Evolutionary conservation across 2,113 vertebrate species (phyloP).

Genomic region (Phoxinus phoxinus): DNA sequence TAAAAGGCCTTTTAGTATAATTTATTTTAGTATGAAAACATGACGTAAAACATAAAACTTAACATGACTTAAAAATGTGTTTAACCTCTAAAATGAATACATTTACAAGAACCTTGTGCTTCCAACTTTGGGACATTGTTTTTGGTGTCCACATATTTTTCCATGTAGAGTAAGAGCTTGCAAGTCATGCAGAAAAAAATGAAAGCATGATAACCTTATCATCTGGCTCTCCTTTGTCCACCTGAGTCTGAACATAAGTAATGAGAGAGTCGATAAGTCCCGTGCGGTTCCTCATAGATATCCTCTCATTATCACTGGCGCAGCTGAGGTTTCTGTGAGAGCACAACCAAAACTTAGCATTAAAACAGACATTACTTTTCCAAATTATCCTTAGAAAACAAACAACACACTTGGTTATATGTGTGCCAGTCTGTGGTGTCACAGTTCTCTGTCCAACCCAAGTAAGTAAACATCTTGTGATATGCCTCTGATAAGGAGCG

Average conservation of each 20-base stretch:
- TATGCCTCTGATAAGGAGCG: neutral
- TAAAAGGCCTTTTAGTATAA: too few species aligned
- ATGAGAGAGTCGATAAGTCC: conserved; percentile 87
- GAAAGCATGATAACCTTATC: conserved; percentile 80
- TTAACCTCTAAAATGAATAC: too few species aligned
- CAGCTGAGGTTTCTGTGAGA: conserved; percentile 88
- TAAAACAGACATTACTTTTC: neutral
- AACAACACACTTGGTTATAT: neutral
- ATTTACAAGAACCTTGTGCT: neutral
- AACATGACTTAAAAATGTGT: too few species aligned
- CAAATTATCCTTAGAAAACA: neutral
- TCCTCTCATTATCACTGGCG: conserved; percentile 71
- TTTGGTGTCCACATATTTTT: neutral
- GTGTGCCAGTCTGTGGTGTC: neutral
- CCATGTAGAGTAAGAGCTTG: neutral
- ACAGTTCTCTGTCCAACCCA: neutral
- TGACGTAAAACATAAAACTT: too few species aligned
- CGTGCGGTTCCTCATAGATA: conserved; percentile 82
- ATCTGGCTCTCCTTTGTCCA: conserved; percentile 80
- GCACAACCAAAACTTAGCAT: neutral
- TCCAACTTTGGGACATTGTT: neutral
- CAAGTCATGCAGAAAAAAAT: neutral
- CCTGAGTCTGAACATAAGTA: conserved; percentile 83
- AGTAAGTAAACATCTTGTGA: neutral
- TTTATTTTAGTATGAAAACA: too few species aligned